These are phyloP conservation scores for Chloroclystis v-ata DNA, from an alignment of 2,888 invertebrate species.

Conservation along the genomic window DNA sequence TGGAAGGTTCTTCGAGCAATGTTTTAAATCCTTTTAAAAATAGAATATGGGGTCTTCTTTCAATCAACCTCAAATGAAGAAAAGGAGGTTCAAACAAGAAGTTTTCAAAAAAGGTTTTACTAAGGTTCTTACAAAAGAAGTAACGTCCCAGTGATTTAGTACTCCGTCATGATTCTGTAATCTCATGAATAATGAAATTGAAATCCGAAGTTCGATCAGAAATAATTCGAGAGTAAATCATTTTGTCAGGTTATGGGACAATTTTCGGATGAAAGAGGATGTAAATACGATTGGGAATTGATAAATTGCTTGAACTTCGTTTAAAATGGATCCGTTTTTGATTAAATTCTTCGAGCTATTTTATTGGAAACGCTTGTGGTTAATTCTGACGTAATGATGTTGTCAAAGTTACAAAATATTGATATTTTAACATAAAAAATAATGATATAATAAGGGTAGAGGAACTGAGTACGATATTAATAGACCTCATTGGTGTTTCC, in stretches of 20 bases:
- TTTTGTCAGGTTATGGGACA: slow-evolving; percentile 19
- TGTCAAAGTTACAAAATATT: too few relatives aligned
- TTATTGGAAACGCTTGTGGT: not conserved
- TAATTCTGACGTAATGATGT: not conserved
- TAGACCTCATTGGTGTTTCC: too few relatives aligned
- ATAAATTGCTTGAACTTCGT: slow-evolving; percentile 2
- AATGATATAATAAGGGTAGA: too few relatives aligned
- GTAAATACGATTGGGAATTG: slow-evolving; percentile 11
- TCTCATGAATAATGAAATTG: slow-evolving; percentile 25
- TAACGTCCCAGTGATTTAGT: not conserved
- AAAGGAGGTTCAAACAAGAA: too few relatives aligned
- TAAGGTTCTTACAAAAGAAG: too few relatives aligned
- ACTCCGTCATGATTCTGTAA: slow-evolving; percentile 1
- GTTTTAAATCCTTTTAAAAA: too few relatives aligned
- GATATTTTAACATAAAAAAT: too few relatives aligned
- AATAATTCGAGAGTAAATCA: slow-evolving; percentile 27
- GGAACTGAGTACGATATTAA: too few relatives aligned
- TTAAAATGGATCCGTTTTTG: slow-evolving; percentile 3
- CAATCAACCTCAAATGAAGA: too few relatives aligned
- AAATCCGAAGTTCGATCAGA: slow-evolving; percentile 15
- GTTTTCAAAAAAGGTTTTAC: too few relatives aligned
- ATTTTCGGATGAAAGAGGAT: slow-evolving; percentile 14
- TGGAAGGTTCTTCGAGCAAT: too few relatives aligned
- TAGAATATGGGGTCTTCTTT: too few relatives aligned
- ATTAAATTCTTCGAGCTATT: not conserved